A percentile compares a stretch with the other conserved stretches of the same genome.
Conservation (phyloP, 2,888 invertebrate species). For the Heliconius ethilla region DNA sequence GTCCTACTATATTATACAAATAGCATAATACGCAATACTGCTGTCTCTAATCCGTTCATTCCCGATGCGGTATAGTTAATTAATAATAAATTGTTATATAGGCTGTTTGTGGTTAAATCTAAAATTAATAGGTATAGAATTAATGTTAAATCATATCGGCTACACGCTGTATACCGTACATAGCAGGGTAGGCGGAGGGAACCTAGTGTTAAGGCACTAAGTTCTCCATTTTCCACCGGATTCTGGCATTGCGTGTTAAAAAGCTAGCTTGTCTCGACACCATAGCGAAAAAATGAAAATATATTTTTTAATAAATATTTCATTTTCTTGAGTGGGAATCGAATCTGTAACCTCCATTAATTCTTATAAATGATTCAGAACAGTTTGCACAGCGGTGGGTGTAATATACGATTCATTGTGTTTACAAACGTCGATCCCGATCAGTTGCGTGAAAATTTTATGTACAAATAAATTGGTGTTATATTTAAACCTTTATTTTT, state of each 20-base stretch:
- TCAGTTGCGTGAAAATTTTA: slow-evolving; percentile 27
- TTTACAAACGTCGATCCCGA: slow-evolving; percentile 8
- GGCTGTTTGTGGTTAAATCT: not conserved
- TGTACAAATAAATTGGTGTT: not conserved
- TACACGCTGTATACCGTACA: not conserved
- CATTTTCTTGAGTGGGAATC: too few species aligned
- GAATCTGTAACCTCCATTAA: not conserved
- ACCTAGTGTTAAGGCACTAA: not conserved
- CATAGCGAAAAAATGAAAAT: too few species aligned
- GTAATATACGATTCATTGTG: slow-evolving; percentile 32
- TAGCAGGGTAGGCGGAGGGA: not conserved
- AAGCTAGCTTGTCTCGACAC: not conserved
- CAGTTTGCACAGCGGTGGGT: slow-evolving; percentile 1
- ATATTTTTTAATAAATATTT: too few species aligned
- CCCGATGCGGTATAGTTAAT: slow-evolving; percentile 12
- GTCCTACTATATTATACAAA: slow-evolving; percentile 7
- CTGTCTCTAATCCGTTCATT: slow-evolving; percentile 15
- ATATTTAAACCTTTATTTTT: too few species aligned
- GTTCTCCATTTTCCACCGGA: too few species aligned
- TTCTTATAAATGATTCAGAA: slow-evolving; percentile 9
- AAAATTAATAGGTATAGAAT: not conserved
- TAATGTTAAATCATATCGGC: not conserved
- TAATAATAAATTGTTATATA: slow-evolving; percentile 18
- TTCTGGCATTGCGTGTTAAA: not conserved
- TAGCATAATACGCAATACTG: slow-evolving; percentile 7